A percentile compares a stretch with the other conserved stretches of the same genome.
Evolutionary conservation across 2,888 invertebrate species (phyloP).

Genomic region (Marronus borbonicus): DNA sequence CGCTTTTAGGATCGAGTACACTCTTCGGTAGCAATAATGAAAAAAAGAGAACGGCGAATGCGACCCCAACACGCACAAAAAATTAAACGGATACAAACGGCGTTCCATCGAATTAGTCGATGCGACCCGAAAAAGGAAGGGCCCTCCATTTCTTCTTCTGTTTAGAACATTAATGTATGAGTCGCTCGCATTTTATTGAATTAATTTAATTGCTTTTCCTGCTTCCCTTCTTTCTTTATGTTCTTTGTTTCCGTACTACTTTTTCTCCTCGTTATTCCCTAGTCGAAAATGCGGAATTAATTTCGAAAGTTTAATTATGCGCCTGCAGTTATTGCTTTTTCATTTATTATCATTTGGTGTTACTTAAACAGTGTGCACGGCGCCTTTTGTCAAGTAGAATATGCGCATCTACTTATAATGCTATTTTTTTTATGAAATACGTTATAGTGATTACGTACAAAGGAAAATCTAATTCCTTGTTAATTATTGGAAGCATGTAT

Average conservation of each 20-base stretch:
- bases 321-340: slow-evolving; percentile 45
- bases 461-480: too few species aligned
- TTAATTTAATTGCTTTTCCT: slow-evolving; percentile 62
- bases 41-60: slow-evolving; percentile 24
- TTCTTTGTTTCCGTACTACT: slow-evolving; percentile 27
- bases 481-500: too few species aligned
- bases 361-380: background rate
- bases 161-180: slow-evolving; percentile 56
- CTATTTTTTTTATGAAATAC: too few species aligned
- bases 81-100: slow-evolving; percentile 47
- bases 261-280: slow-evolving; percentile 41
- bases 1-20: slow-evolving; percentile 51
- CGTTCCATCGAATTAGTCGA: slow-evolving; percentile 47
- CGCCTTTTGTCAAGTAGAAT: background rate
- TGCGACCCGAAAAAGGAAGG: slow-evolving; percentile 46
- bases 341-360: slow-evolving; percentile 38
- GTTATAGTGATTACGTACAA: too few species aligned
- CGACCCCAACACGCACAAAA: slow-evolving; percentile 37
- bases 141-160: slow-evolving; percentile 50
- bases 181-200: slow-evolving; percentile 61
- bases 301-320: slow-evolving; percentile 35
- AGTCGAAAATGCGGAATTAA: slow-evolving; percentile 45
- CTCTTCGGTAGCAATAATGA: slow-evolving; percentile 40
- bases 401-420: too few species aligned
- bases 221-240: slow-evolving; percentile 42